Evolutionary conservation across 2,888 invertebrate species (phyloP), one percentile per base, ranked within the genome.

Genomic region (Girardia tigrina): DNA sequence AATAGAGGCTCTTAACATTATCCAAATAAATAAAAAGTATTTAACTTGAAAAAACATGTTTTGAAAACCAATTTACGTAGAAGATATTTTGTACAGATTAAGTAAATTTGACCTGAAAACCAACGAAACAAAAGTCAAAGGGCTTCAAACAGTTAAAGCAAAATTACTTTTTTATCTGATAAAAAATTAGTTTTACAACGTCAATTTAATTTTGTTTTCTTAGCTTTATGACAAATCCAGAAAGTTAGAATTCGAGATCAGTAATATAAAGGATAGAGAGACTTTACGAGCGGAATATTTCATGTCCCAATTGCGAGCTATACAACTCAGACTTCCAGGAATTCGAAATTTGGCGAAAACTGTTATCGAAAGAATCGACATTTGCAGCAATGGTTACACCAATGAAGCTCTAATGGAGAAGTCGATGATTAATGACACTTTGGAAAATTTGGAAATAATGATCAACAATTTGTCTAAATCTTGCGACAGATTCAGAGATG

Each of bases 401-500:
- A 56, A 56, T 56, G 8, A 56, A 56, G n/a, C n/a, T 2, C 56
- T 8, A 56, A 56, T 56, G 4, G 56, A 56, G n/a, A 56, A 56
- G n/a, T 56, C 56, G 23, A 56, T 56, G 56, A 56, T 56, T 8
- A 56, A 56, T 56, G n/a, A 56, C 4, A 56, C 56, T 12, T 20
- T n/a, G n/a, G 56, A 56, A 56, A 56, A 16, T 56, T 16, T 56
- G 4, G 56, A 56, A 56, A 56, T 12, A 4, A 56, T n/a, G 8
- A 56, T 56, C n/a, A 56, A 56, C 23, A 56, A 56, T 56, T 56
- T 56, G 23, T 56, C 56, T 20, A 56, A 56, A 56, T 12, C 2
- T 56, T 56, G 56, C n/a, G 56, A 56, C n/a, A 56, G 56, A 56
- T 56, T 56, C 23, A 56, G n/a, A 56, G 23, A 56, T 56, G 56